Conservation (phyloP, 2,797 vertebrate genomes). For the Eidolon dupreanum region DNA sequence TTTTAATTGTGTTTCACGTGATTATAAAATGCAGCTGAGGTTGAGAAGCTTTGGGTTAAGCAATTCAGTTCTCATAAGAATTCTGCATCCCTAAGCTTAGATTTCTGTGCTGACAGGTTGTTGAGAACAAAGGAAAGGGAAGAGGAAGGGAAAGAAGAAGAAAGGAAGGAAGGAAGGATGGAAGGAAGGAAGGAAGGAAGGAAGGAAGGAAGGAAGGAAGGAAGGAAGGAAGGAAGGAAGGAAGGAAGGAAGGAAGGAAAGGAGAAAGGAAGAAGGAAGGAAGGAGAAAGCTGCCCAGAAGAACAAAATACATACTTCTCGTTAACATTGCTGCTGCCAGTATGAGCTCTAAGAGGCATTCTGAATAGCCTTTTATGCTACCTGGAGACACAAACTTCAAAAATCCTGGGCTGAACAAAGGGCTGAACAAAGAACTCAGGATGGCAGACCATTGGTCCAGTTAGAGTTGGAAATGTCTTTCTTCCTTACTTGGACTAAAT, state of each 20-base stretch:
- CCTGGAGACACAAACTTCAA: background rate
- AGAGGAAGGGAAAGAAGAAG: accelerated
- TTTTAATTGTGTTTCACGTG: background rate
- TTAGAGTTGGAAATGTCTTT: background rate
- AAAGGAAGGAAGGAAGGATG: background rate
- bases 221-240: too few species aligned
- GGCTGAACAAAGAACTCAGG: background rate
- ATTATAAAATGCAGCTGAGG: background rate
- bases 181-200: too few species aligned
- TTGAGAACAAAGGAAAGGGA: background rate
- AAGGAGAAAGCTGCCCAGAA: background rate
- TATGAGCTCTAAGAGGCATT: background rate
- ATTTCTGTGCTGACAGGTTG: background rate
- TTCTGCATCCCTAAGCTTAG: background rate
- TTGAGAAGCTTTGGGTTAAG: background rate
- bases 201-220: too few species aligned
- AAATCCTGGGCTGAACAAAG: background rate
- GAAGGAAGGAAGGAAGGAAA: too few species aligned
- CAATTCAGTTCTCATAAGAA: background rate
- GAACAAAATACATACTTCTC: background rate
- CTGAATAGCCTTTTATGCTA: background rate
- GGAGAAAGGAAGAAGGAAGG: too few species aligned
- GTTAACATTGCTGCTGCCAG: background rate
- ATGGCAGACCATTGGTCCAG: background rate
- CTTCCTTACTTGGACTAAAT: background rate